phyloP scores from a whole-genome alignment of 2,888 invertebrate species.

The Synanthedon andrenaeformis region DNA sequence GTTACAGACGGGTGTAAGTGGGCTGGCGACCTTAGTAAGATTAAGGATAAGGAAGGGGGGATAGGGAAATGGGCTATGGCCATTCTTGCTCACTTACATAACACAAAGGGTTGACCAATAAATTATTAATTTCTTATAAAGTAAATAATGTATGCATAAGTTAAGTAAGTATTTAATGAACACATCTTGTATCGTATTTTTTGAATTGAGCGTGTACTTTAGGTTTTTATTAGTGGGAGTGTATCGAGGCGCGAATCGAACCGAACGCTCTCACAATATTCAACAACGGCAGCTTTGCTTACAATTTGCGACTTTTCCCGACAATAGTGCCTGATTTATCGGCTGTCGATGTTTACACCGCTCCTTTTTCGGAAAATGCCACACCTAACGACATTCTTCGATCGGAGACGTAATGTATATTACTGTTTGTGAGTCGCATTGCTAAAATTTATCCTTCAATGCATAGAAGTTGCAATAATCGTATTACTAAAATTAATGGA shows the following conservation, averaged over 20 bases:
- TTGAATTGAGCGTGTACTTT: neutral
- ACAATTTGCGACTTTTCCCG: constrained; percentile 37
- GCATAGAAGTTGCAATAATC: too few relatives aligned
- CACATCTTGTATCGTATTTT: neutral
- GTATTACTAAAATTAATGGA: too few relatives aligned
- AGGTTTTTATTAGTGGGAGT: constrained; percentile 8
- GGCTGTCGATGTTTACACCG: constrained; percentile 28
- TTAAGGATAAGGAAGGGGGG: too few relatives aligned
- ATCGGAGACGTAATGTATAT: neutral
- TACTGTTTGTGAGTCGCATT: neutral
- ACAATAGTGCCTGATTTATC: constrained; percentile 47
- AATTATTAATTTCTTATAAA: too few relatives aligned
- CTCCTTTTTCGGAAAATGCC: constrained; percentile 32
- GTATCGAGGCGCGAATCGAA: constrained; percentile 3
- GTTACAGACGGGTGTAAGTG: too few relatives aligned
- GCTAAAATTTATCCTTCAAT: too few relatives aligned
- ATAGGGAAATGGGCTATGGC: too few relatives aligned
- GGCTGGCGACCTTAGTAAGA: too few relatives aligned
- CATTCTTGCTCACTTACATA: too few relatives aligned
- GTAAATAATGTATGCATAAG: too few relatives aligned
- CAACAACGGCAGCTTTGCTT: constrained; percentile 20
- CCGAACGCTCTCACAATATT: neutral
- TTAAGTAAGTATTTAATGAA: neutral
- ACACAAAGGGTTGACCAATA: too few relatives aligned
- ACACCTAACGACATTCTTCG: constrained; percentile 12